phyloP scores from a whole-genome alignment of 1,140 invertebrate genomes.

The Drosophila kikkawai region DNA sequence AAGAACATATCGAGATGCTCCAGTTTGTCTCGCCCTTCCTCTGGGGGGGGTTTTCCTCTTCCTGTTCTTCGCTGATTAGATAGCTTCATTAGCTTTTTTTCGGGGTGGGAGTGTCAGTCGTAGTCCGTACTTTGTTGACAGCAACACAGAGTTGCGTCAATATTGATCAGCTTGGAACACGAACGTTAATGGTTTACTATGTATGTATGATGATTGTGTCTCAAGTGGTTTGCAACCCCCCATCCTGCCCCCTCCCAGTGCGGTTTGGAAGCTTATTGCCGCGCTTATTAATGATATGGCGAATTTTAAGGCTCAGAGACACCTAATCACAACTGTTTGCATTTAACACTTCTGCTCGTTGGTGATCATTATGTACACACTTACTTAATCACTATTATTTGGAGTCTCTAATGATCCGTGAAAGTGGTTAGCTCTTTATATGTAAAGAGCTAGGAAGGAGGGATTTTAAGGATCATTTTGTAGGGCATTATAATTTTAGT shows the following conservation, averaged over 20 bases:
- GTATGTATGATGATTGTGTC: neutral
- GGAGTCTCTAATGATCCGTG: neutral
- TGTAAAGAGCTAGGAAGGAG: neutral
- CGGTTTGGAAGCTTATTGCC: slow-evolving; percentile 5
- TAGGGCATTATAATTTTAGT: too few relatives aligned
- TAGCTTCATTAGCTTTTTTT: slow-evolving; percentile 20
- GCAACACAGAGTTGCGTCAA: slow-evolving; percentile 40
- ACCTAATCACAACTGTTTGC: slow-evolving; percentile 14
- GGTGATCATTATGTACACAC: neutral
- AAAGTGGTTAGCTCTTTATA: neutral
- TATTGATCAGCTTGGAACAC: slow-evolving; percentile 38
- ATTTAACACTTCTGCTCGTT: slow-evolving; percentile 2
- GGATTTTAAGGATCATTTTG: too few relatives aligned
- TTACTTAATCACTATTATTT: neutral
- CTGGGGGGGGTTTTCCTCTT: slow-evolving; percentile 9
- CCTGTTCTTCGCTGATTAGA: slow-evolving; percentile 31
- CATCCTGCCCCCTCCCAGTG: too few relatives aligned
- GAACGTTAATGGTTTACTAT: slow-evolving; percentile 26
- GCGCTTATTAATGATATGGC: slow-evolving; percentile 28
- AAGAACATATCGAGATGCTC: slow-evolving; percentile 6
- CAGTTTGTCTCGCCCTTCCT: neutral
- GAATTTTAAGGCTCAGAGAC: neutral
- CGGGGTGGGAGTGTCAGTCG: slow-evolving; percentile 21
- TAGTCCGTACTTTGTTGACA: slow-evolving; percentile 40
- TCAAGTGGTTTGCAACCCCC: neutral